Conservation (phyloP, 2,113 vertebrate species). For the Arothron firmamentum region DNA sequence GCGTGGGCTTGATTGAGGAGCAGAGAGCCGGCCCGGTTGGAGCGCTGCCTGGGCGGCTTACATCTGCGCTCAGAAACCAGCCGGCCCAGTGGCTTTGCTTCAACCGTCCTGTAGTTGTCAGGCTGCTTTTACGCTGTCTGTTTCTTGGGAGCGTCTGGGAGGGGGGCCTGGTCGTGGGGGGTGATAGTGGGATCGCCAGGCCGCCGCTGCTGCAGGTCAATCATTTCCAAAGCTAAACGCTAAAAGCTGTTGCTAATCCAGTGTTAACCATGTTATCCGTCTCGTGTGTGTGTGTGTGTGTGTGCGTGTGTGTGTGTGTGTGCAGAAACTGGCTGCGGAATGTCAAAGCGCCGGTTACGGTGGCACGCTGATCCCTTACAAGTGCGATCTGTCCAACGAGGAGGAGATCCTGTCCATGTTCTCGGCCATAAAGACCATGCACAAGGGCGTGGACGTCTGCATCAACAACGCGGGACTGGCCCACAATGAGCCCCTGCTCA, state of each 20-base stretch:
- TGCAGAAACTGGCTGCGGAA: slow-evolving; percentile 90
- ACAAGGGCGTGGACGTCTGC: slow-evolving; percentile 91
- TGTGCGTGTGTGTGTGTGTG: slow-evolving; percentile 29
- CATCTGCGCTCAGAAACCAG: no score
- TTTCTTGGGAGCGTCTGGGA: slow-evolving; percentile 23
- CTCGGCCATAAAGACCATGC: slow-evolving; percentile 87
- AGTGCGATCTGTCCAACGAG: slow-evolving; percentile 91
- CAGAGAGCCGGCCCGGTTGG: no score
- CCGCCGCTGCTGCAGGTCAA: slow-evolving; percentile 14
- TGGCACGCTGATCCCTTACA: slow-evolving; percentile 90
- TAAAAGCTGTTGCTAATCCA: neutral
- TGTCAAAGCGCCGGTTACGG: slow-evolving; percentile 91
- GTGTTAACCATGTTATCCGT: neutral
- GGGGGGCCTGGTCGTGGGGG: slow-evolving; percentile 22
- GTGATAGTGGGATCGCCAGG: no score
- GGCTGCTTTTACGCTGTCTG: slow-evolving; percentile 29
- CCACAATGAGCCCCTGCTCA: slow-evolving; percentile 85
- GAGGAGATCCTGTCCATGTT: slow-evolving; percentile 99
- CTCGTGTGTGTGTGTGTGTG: slow-evolving; percentile 7
- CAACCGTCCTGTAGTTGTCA: neutral
- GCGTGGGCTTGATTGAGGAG: no score
- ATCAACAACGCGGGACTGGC: slow-evolving; percentile 95
- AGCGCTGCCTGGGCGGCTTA: no score
- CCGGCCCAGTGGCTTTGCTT: no score
- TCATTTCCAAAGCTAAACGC: slow-evolving; percentile 8